Percentiles rank a stretch among this genome's conserved stretches.
phyloP scores from a whole-genome alignment of 2,113 vertebrate genomes.

The Gambusia holbrooki region DNA sequence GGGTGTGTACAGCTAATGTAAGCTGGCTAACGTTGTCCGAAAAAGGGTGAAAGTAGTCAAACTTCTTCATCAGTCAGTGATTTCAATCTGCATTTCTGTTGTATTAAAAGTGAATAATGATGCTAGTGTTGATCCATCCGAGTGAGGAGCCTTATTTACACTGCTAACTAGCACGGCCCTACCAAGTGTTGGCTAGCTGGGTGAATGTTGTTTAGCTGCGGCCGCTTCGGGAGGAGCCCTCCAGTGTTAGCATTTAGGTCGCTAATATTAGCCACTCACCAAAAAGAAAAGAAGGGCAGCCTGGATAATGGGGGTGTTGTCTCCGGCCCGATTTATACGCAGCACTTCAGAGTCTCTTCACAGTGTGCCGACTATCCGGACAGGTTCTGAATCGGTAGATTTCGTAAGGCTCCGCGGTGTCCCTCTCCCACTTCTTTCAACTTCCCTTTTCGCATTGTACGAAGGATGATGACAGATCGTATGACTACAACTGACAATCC shows the following conservation, averaged over 20 bases:
- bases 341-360: constrained; percentile 19
- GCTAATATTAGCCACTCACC: constrained; percentile 47
- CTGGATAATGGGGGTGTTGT: neutral
- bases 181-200: constrained; percentile 33
- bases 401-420: constrained; percentile 57
- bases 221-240: constrained; percentile 63
- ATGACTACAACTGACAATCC: constrained; percentile 65
- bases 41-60: constrained; percentile 26
- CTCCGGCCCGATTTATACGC: constrained; percentile 10
- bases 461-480: constrained; percentile 77
- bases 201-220: constrained; percentile 38
- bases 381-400: constrained; percentile 16
- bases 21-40: constrained; percentile 57
- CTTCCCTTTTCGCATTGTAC: constrained; percentile 78
- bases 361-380: constrained; percentile 14
- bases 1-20: constrained; percentile 77
- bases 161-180: constrained; percentile 43
- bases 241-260: constrained; percentile 34
- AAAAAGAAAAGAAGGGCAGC: constrained; percentile 12
- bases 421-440: constrained; percentile 73
- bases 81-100: neutral
- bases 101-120: neutral
- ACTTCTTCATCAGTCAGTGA: neutral
- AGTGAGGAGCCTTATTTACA: constrained; percentile 1
- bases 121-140: too few relatives aligned